Evolutionary conservation across 2,797 vertebrate genomes (phyloP).

Genomic region (Neostethus bicornis): DNA sequence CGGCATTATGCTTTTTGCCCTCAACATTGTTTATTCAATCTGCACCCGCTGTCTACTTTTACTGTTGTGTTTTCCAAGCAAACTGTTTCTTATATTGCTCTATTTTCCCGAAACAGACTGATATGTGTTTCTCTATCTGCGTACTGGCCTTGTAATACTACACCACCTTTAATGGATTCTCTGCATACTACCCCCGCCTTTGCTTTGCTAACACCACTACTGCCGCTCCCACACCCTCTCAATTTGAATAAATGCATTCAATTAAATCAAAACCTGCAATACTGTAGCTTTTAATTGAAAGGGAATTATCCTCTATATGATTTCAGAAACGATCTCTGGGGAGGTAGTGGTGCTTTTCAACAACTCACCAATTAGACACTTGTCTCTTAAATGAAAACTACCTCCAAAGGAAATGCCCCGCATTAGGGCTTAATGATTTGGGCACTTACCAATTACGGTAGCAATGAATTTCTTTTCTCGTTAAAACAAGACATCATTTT

Average conservation of each 20-base stretch:
- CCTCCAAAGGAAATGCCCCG: constrained; percentile 77
- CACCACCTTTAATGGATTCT: constrained; percentile 72
- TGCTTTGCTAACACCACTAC: background rate
- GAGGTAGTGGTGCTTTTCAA: constrained; percentile 76
- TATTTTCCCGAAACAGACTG: constrained; percentile 67
- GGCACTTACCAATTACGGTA: constrained; percentile 77
- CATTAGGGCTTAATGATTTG: constrained; percentile 80
- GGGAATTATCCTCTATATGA: constrained; percentile 80
- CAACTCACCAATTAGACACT: constrained; percentile 81
- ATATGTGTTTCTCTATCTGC: constrained; percentile 49
- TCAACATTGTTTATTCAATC: constrained; percentile 73
- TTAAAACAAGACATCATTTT: constrained; percentile 79
- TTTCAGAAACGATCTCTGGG: constrained; percentile 75
- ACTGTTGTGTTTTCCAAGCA: constrained; percentile 68
- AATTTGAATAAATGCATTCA: constrained; percentile 76
- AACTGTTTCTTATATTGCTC: constrained; percentile 76
- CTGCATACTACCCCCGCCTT: constrained; percentile 30
- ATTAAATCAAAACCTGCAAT: constrained; percentile 80
- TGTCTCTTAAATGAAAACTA: constrained; percentile 78
- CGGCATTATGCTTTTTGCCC: constrained; percentile 64
- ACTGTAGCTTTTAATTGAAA: constrained; percentile 81
- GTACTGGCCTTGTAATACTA: constrained; percentile 68
- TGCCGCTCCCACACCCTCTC: constrained; percentile 4
- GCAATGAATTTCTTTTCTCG: constrained; percentile 76
- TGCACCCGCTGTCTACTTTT: constrained; percentile 57